phyloP scores from a whole-genome alignment of 2,888 invertebrate species.

The Scaptodrosophila latifasciaeformis region DNA sequence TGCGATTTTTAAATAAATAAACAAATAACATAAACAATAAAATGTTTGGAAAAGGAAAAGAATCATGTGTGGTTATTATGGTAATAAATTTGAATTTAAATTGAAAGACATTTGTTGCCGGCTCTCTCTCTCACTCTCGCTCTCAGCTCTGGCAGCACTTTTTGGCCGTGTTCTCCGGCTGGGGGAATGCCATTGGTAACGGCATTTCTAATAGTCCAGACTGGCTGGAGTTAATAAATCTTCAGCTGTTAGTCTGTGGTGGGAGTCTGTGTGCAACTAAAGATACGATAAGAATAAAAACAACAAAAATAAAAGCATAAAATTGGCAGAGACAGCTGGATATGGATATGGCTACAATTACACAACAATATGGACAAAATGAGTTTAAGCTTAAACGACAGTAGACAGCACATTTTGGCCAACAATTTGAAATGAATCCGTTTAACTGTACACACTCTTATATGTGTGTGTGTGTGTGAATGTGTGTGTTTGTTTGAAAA shows the following conservation, averaged over 20 bases:
- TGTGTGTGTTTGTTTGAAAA: not conserved
- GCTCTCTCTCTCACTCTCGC: constrained; percentile 2
- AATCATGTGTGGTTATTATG: constrained; percentile 45
- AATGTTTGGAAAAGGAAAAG: constrained; percentile 17
- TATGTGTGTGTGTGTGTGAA: constrained; percentile 1
- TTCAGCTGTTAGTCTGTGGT: constrained; percentile 17
- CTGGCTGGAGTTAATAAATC: constrained; percentile 45
- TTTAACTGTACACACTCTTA: constrained; percentile 22
- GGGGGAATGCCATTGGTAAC: constrained; percentile 4
- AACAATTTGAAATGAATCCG: constrained; percentile 47
- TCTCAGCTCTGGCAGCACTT: constrained; percentile 5
- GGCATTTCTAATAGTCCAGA: constrained; percentile 24
- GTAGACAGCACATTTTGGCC: constrained; percentile 42
- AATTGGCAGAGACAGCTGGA: constrained; percentile 56
- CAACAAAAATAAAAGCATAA: too few relatives aligned
- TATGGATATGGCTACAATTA: constrained; percentile 35
- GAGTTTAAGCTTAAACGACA: not conserved
- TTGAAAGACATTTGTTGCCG: constrained; percentile 35
- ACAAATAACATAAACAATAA: not conserved
- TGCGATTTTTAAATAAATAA: not conserved
- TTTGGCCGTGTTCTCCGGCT: too few relatives aligned
- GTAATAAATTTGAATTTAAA: constrained; percentile 48
- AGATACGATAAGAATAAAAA: constrained; percentile 38
- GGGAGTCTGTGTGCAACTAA: constrained; percentile 30
- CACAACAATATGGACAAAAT: too few relatives aligned